Base-by-base conservation (phyloP, 30 jellyfish, hydroid and myxozoan genomes). In the Turritopsis rubra region DNA sequence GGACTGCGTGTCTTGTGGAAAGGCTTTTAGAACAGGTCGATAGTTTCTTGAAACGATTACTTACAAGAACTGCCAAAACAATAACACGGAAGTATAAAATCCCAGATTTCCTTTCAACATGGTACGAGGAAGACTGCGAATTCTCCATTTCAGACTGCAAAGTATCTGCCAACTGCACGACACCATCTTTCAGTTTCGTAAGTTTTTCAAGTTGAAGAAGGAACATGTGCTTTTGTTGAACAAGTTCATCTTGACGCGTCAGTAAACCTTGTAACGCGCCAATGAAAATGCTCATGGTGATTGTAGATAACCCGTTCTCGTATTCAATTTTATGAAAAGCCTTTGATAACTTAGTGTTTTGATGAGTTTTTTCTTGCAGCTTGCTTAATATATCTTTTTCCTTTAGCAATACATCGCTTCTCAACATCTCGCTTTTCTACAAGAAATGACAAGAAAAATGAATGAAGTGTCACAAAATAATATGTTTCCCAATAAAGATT, bases 21-120 rank as follows among this genome's bases (percentile, higher is more conserved):
- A 41, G 13, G 60, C 13, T 41, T 41, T 41, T 41, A 5, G 13
- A 3, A 41, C 60, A 41, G 5, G 60, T 41, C 60, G 13, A 41
- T 41, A 41, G 60, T 3, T 41, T 41, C 60, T 41, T 41, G 60
- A 41, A 41, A 41, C 60, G 60, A 13, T 41, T 90, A 13, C 73
- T 79, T 7, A 90, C 95, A 60, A 90, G 54, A 65, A 90, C 89
- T 0, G 83, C 95, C 30, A 90, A 65, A 53, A 90, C 97, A 20
- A 82, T 77, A 18, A 81, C 71, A n/a, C 97, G 81, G 71, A 90
- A 90, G 28, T 79, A 78, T 20, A 90, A 82, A 72, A 90, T 30
- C 8, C 87, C 87, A 22, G 95, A 41, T 41, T 41, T 41, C 60
- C 60, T 41, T 3, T 13, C 60, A 41, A 41, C 60, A 41, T 13